phyloP scores from a whole-genome alignment of 2,797 vertebrate genomes.

The Rhabdophis nuchalis region DNA sequence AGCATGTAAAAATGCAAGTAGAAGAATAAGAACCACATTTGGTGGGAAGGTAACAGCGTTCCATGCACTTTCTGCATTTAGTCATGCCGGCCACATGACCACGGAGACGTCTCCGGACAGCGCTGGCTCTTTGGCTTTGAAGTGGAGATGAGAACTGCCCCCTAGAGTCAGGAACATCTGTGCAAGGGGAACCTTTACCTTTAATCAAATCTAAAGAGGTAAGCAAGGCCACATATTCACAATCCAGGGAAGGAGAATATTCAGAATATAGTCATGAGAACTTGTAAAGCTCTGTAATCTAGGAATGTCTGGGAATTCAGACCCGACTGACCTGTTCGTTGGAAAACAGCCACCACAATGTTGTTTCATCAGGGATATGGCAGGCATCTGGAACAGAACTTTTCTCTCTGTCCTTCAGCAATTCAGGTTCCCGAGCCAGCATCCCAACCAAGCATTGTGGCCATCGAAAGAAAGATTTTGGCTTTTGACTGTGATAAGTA shows the following conservation, averaged over 20 bases:
- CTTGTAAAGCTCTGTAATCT: slow-evolving; percentile 30
- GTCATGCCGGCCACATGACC: no score
- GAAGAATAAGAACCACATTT: no score
- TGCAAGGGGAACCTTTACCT: no score
- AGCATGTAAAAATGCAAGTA: no score
- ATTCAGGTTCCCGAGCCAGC: not conserved
- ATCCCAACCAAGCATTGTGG: not conserved
- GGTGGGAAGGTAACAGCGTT: no score
- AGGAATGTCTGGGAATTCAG: slow-evolving; percentile 34
- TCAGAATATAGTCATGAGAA: not conserved
- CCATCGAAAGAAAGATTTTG: not conserved
- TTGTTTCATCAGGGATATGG: not conserved
- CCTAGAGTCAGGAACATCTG: no score
- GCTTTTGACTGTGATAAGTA: not conserved
- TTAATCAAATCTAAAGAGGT: slow-evolving; percentile 19
- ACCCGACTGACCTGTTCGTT: not conserved
- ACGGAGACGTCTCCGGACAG: no score
- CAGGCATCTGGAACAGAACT: not conserved
- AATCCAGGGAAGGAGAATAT: not conserved
- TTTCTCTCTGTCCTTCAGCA: not conserved
- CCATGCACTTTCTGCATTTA: no score
- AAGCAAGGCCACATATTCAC: slow-evolving; percentile 12
- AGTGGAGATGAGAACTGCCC: no score
- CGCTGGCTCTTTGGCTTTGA: no score
- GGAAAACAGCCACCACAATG: slow-evolving; percentile 28